Conservation (phyloP, 2,888 invertebrate genomes). For the Trichopria drosophilae region DNA sequence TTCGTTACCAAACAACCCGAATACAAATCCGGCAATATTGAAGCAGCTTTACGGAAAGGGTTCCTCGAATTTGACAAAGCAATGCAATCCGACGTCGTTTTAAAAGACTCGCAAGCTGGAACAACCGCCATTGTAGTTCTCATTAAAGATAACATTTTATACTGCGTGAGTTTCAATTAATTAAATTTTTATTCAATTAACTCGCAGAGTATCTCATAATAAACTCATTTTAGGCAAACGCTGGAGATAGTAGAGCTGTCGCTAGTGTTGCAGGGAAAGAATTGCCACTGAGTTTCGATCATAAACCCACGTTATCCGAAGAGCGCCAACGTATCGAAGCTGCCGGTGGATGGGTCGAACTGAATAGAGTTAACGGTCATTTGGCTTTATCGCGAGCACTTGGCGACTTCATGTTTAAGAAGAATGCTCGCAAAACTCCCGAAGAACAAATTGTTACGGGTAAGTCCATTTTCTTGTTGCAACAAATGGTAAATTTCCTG, state of each 20-base stretch:
- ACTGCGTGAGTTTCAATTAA: slow-evolving; percentile 68
- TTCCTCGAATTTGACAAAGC: slow-evolving; percentile 91
- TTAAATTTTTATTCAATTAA: slow-evolving; percentile 4
- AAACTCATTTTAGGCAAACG: slow-evolving; percentile 71
- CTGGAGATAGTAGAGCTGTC: slow-evolving; percentile 95
- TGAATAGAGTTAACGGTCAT: slow-evolving; percentile 97
- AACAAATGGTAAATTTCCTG: no score
- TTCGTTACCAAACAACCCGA: slow-evolving; percentile 81
- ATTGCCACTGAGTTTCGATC: slow-evolving; percentile 79
- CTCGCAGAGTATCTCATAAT: not conserved
- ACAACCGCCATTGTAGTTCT: slow-evolving; percentile 89
- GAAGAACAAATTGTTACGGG: slow-evolving; percentile 98
- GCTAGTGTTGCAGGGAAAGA: slow-evolving; percentile 81
- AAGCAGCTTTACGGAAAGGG: slow-evolving; percentile 82
- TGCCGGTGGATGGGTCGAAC: slow-evolving; percentile 97
- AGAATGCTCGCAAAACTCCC: slow-evolving; percentile 79
- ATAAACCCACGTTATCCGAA: slow-evolving; percentile 89
- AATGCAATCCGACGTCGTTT: slow-evolving; percentile 85
- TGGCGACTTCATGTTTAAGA: slow-evolving; percentile 96
- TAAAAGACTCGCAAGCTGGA: slow-evolving; percentile 91
- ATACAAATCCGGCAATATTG: slow-evolving; percentile 81
- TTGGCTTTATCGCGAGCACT: slow-evolving; percentile 93
- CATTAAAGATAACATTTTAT: slow-evolving; percentile 81
- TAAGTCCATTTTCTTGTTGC: slow-evolving; percentile 57
- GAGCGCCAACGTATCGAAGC: slow-evolving; percentile 88